Base-by-base conservation (phyloP, 2,113 vertebrate genomes). In the Mormyrus lacerda region DNA sequence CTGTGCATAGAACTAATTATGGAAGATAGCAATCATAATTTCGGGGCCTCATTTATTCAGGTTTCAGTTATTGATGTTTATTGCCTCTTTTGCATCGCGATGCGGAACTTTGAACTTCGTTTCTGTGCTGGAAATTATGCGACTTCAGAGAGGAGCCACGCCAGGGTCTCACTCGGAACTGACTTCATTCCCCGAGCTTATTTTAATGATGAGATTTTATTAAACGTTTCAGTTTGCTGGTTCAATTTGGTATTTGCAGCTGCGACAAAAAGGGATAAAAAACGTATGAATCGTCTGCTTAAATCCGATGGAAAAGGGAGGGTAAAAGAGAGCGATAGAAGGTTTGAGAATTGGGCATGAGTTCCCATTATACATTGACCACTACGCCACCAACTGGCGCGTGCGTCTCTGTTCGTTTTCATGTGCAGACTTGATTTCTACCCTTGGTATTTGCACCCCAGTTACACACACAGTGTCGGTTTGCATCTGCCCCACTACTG, bases 11-110 rank as follows among this genome's bases (percentile, higher is more conserved):
- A 89, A 85, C 51, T 69, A 85, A 89, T 89, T 89, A 84, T 15
- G 42, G 79, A 48, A 58, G 44, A 73, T 89, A 35, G 48, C 61
- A 87, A 48, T 69, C 31, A 86, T 42, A 45, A 86, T 86, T 58
- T 61, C 24, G 10, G 85, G 21, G 58, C 50, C 35, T 82, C 47
- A 44, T 89, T 89, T 53, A 83, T 89, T 83, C 47, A 61, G 35
- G 35, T 45, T 61, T 87, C 21, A 83, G 69, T 89, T 89, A 89
- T 83, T 89, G 82, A 73, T 86, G 65, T 89, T 86, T 89, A 87
- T 87, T 85, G 58, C 19, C 39, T 69, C 11, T n/a, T 87, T 76
- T 76, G 84, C 58, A 69, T 87, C 48, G 45, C 61, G 21, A 39
- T 89, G 44, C 61, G 89, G 84, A 58, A 86, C 84, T 42, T 89